A percentile compares a stretch with the other conserved stretches of the same genome.
These are phyloP conservation scores for Agraylea sexmaculata DNA, from an alignment of 1,140 invertebrate genomes.

Conservation along the genomic window DNA sequence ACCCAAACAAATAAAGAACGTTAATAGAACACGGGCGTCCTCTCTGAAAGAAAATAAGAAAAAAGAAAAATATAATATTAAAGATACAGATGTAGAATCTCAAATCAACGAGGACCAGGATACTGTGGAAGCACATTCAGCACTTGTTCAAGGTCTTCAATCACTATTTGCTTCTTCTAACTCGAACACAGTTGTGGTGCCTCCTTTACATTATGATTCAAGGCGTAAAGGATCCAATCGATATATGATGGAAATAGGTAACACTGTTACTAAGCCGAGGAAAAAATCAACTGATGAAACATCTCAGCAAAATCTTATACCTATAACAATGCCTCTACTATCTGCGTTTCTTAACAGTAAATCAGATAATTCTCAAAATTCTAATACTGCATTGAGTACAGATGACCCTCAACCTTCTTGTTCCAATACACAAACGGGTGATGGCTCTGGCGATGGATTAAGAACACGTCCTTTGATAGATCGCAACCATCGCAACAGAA, in stretches of 20 bases:
- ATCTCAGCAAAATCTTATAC: slow-evolving; percentile 49
- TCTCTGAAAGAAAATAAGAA: slow-evolving; percentile 40
- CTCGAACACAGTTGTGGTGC: slow-evolving; percentile 39
- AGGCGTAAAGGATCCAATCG: slow-evolving; percentile 32
- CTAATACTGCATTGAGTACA: slow-evolving; percentile 29
- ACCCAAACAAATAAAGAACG: slow-evolving; percentile 51
- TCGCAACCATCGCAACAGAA: slow-evolving; percentile 36
- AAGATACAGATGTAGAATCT: slow-evolving; percentile 29
- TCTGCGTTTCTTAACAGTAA: slow-evolving; percentile 50
- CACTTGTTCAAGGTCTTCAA: slow-evolving; percentile 38
- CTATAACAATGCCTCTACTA: slow-evolving; percentile 47
- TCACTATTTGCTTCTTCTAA: slow-evolving; percentile 39
- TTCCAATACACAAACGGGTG: slow-evolving; percentile 5
- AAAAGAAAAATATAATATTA: slow-evolving; percentile 34
- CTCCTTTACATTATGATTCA: slow-evolving; percentile 32
- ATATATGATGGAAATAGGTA: too few relatives aligned
- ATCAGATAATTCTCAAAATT: slow-evolving; percentile 36
- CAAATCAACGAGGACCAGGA: slow-evolving; percentile 24
- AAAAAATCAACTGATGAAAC: slow-evolving; percentile 43
- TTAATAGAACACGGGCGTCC: slow-evolving; percentile 35
- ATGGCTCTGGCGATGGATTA: slow-evolving; percentile 12
- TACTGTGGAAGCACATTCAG: slow-evolving; percentile 38
- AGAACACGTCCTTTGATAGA: slow-evolving; percentile 36
- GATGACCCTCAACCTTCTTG: slow-evolving; percentile 22
- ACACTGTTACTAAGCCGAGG: slow-evolving; percentile 32